These are phyloP conservation scores for Achatina immaculata DNA, from an alignment of 1,140 invertebrate species.

Conservation along the genomic window DNA sequence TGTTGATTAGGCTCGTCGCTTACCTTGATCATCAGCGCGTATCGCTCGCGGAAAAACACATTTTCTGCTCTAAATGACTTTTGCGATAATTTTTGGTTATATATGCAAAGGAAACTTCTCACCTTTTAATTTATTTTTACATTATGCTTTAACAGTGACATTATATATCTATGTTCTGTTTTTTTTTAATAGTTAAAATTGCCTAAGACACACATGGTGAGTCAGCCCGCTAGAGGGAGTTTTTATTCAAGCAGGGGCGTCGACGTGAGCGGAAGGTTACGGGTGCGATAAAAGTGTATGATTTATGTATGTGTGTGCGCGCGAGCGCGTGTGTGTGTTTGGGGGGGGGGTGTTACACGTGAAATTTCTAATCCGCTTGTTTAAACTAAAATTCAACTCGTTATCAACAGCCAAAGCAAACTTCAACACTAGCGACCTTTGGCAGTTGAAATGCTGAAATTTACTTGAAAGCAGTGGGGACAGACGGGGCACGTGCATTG, in stretches of 20 bases:
- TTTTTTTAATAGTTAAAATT: background rate
- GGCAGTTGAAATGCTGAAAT: too few species aligned
- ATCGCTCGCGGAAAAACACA: background rate
- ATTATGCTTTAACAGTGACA: background rate
- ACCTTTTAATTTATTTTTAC: background rate
- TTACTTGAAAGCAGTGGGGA: too few species aligned
- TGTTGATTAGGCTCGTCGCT: conserved; percentile 42
- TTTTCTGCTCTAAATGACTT: background rate
- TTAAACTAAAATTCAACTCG: background rate
- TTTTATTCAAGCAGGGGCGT: conserved; percentile 27
- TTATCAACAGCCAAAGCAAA: background rate
- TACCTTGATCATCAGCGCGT: background rate
- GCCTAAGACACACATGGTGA: background rate
- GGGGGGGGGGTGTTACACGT: background rate
- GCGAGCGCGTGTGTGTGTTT: background rate
- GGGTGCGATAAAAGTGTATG: background rate
- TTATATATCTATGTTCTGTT: background rate
- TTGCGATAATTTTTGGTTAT: background rate
- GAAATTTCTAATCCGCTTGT: background rate
- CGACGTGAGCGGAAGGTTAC: background rate
- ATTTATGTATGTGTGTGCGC: background rate
- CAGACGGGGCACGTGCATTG: too few species aligned
- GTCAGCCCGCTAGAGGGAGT: conserved; percentile 33
- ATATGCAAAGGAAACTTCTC: background rate
- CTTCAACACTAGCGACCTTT: background rate